Conservation (phyloP, 1,140 invertebrate genomes). For the Delia radicum region DNA sequence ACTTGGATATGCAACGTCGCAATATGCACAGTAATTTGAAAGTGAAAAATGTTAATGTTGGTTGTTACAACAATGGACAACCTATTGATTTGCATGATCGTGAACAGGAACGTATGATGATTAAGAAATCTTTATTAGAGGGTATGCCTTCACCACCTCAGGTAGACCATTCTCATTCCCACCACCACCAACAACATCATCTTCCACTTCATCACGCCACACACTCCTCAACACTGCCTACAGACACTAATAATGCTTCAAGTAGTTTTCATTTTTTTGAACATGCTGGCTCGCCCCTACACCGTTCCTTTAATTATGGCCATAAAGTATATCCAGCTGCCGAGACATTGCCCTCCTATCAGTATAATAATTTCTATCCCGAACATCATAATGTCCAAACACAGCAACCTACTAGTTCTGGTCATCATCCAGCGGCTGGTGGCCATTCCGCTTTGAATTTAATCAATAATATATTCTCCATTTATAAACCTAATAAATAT, state of each 20-base stretch:
- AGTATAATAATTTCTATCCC: conserved; percentile 54
- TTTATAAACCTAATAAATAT: conserved; percentile 55
- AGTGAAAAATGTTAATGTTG: conserved; percentile 52
- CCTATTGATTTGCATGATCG: conserved; percentile 53
- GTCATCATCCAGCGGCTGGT: conserved; percentile 43
- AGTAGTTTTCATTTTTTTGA: conserved; percentile 52
- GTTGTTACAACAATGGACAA: conserved; percentile 53
- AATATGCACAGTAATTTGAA: conserved; percentile 54
- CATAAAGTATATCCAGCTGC: conserved; percentile 50
- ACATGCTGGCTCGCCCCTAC: conserved; percentile 37
- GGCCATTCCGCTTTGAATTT: conserved; percentile 51
- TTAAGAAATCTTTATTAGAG: conserved; percentile 50
- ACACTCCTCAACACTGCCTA: conserved; percentile 10
- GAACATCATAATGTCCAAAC: conserved; percentile 41
- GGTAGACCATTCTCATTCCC: conserved; percentile 10
- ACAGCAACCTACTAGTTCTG: conserved; percentile 44
- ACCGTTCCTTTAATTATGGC: conserved; percentile 36
- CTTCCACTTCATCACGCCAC: neutral
- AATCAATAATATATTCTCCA: conserved; percentile 57
- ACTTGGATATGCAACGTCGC: conserved; percentile 51
- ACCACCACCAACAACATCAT: no score
- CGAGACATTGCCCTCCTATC: conserved; percentile 49
- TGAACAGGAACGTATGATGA: conserved; percentile 53
- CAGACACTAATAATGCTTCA: conserved; percentile 15
- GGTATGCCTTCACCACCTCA: conserved; percentile 53